Evolutionary conservation across 2,113 vertebrate genomes (phyloP), one percentile per base, ranked within the genome.

Genomic region (Anarrhichthys ocellatus): DNA sequence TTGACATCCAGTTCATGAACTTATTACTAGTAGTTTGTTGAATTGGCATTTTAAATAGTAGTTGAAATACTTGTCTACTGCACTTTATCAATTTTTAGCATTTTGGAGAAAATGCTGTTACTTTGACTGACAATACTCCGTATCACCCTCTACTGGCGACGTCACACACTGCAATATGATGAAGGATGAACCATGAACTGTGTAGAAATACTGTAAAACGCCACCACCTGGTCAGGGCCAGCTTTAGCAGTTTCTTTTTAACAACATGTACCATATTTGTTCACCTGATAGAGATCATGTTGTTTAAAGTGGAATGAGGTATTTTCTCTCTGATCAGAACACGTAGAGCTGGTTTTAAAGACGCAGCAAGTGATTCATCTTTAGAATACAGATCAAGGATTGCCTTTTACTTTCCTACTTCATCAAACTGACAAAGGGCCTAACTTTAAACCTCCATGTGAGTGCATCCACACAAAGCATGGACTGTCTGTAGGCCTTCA

Each of bases 41-140:
- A 54, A 84, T 84, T 87, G 77, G 82, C 48, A 73, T 64, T 69
- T 82, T 89, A 90, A 79, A 85, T 82, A 48, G 77, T 85, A 83
- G 76, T 80, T 32, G 68, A 89, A 84, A 78, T 48, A 82, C 74
- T 62, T 85, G 56, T 92, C 83, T 82, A 73, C 82, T 88, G 93
- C 93, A 93, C 93, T 95, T 95, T 94, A 94, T 91, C 67, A 27
- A 80, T 89, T 90, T 34, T 84, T 79, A 67, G 88, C 82, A 87
- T 93, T 92, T 92, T 83, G 67, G 64, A 70, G 72, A 81, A 89
- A 87, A 86, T 90, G 86, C 78, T 87, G 40, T 84, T 84, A 67
- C 76, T 87, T 65, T 83, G 73, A 86, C 89, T 89, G 81, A 83
- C 66, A 50, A 67, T 46, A 48, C 68, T 86, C 68, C 77, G 34